Evolutionary conservation across 2,888 invertebrate genomes (phyloP).

Genomic region (Spisula solida): DNA sequence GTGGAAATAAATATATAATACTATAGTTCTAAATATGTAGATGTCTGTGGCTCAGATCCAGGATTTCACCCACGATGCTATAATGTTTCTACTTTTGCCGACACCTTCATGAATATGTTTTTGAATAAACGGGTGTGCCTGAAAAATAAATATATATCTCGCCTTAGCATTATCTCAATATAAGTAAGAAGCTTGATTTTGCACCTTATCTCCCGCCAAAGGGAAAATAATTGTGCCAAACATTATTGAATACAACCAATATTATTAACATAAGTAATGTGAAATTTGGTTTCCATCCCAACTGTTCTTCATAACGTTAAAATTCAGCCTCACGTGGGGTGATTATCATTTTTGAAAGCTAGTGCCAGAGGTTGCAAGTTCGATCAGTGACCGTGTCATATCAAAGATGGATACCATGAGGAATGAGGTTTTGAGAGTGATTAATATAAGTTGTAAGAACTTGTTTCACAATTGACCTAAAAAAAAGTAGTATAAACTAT

Average conservation of each 20-base stretch:
- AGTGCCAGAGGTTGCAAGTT: background rate
- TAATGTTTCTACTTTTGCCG: constrained; percentile 45
- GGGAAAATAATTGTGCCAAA: too few species aligned
- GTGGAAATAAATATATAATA: too few species aligned
- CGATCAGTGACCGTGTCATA: background rate
- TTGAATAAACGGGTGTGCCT: constrained; percentile 58
- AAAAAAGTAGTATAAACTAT: too few species aligned
- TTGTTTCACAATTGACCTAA: too few species aligned
- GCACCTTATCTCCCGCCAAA: too few species aligned
- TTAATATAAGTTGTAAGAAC: too few species aligned
- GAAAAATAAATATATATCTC: background rate
- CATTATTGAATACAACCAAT: too few species aligned
- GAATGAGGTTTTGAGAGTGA: too few species aligned
- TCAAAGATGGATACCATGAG: too few species aligned
- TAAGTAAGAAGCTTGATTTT: background rate
- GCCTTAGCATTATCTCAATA: background rate
- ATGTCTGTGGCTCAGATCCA: background rate
- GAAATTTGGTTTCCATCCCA: too few species aligned
- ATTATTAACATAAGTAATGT: too few species aligned
- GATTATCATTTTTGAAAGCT: background rate
- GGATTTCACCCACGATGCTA: constrained; percentile 52
- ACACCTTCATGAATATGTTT: constrained; percentile 41
- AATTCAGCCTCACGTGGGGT: background rate
- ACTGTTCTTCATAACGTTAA: background rate
- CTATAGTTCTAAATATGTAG: too few species aligned